These are phyloP conservation scores for Mobula hypostoma DNA, from an alignment of 2,113 vertebrate species.

Conservation along the genomic window DNA sequence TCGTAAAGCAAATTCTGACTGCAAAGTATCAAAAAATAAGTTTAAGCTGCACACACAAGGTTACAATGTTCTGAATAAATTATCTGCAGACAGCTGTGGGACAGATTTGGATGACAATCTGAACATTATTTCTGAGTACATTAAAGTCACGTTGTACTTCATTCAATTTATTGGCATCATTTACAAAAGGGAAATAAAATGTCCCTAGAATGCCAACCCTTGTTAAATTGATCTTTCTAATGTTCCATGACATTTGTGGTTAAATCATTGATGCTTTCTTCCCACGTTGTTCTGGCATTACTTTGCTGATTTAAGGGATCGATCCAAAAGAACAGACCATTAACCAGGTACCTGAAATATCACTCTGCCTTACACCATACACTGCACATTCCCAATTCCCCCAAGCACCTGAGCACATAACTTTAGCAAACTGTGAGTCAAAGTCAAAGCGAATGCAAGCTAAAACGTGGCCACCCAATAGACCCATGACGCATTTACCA, in stretches of 20 bases:
- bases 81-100: neutral
- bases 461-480: neutral
- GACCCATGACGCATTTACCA: neutral
- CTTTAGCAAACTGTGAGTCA: neutral
- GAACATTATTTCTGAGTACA: neutral
- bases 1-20: neutral
- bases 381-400: neutral
- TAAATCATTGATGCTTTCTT: neutral
- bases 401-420: neutral
- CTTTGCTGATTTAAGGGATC: neutral
- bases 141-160: constrained; percentile 7
- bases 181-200: neutral
- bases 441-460: neutral
- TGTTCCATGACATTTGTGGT: neutral
- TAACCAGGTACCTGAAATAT: neutral
- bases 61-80: neutral
- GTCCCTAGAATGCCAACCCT: neutral
- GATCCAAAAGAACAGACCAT: neutral
- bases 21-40: neutral
- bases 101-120: neutral
- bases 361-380: neutral
- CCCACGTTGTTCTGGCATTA: neutral
- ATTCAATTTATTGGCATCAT: neutral
- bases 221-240: neutral
- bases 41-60: neutral